Percentiles rank a stretch among this genome's conserved stretches.
Evolutionary conservation across 2,113 vertebrate species (phyloP).

Genomic region (Lethenteron camtschaticum): DNA sequence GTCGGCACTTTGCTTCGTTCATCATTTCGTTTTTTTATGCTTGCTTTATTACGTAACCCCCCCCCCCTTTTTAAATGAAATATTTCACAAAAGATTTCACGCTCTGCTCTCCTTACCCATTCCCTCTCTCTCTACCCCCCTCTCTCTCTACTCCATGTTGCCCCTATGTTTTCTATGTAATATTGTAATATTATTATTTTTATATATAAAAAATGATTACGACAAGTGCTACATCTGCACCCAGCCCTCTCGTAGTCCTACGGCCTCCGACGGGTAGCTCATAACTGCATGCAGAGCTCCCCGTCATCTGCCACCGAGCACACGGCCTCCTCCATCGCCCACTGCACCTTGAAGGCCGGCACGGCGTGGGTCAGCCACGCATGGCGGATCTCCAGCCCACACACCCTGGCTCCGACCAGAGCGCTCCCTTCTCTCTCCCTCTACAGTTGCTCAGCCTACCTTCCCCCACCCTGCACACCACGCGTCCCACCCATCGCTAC

Average conservation of each 20-base stretch:
- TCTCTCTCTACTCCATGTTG: neutral
- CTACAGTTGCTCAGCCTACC: too few species aligned
- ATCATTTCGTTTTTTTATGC: neutral
- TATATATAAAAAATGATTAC: too few species aligned
- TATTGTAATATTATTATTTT: neutral
- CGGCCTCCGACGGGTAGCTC: too few species aligned
- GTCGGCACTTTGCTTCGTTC: too few species aligned
- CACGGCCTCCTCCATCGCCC: too few species aligned
- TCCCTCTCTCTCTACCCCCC: neutral
- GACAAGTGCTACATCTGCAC: neutral
- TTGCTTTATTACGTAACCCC: neutral
- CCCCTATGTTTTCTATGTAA: neutral
- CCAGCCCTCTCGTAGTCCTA: too few species aligned
- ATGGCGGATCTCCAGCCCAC: constrained; percentile 17
- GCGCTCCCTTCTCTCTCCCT: constrained; percentile 15
- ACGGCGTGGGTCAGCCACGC: neutral
- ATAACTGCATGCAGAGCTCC: too few species aligned
- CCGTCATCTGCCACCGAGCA: too few species aligned
- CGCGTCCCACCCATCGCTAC: too few species aligned
- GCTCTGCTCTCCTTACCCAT: neutral
- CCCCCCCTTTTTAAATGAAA: neutral
- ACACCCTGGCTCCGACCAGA: constrained; percentile 27
- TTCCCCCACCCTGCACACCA: too few species aligned
- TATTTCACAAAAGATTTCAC: neutral
- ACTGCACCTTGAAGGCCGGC: too few species aligned